Conservation (phyloP, 2,797 vertebrate species). For the Eidolon dupreanum region DNA sequence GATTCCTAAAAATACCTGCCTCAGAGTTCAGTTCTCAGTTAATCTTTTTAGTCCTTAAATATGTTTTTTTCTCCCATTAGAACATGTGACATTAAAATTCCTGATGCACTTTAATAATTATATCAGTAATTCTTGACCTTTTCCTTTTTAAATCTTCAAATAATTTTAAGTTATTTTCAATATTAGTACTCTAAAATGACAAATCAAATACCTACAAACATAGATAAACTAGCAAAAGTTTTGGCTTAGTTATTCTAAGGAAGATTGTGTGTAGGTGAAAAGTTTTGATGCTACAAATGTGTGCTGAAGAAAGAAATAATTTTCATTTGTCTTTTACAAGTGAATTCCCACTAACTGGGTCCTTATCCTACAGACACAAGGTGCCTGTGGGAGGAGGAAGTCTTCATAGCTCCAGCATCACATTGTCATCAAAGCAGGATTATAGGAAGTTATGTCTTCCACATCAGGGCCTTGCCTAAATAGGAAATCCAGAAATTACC, state of each 20-base stretch:
- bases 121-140: not conserved
- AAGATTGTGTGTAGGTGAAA: not conserved
- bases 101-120: slow-evolving; percentile 7
- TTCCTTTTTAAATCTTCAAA: slow-evolving; percentile 33
- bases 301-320: not conserved
- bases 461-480: slow-evolving; percentile 54
- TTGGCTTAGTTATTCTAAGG: not conserved
- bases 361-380: not conserved
- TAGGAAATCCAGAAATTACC: slow-evolving; percentile 63
- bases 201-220: slow-evolving; percentile 6
- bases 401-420: slow-evolving; percentile 19
- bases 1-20: slow-evolving; percentile 74
- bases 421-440: slow-evolving; percentile 25
- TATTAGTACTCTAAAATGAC: not conserved
- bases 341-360: not conserved
- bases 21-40: slow-evolving; percentile 58
- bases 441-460: slow-evolving; percentile 50
- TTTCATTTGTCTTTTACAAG: not conserved
- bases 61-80: not conserved
- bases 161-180: not conserved
- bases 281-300: not conserved
- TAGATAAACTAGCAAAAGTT: not conserved
- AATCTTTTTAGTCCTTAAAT: slow-evolving; percentile 69
- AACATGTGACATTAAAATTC: slow-evolving; percentile 50
- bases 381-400: not conserved